A percentile compares a stretch with the other conserved stretches of the same genome.
Conservation (phyloP, 2,888 invertebrate species). For the Stenchaetothrips biformis region DNA sequence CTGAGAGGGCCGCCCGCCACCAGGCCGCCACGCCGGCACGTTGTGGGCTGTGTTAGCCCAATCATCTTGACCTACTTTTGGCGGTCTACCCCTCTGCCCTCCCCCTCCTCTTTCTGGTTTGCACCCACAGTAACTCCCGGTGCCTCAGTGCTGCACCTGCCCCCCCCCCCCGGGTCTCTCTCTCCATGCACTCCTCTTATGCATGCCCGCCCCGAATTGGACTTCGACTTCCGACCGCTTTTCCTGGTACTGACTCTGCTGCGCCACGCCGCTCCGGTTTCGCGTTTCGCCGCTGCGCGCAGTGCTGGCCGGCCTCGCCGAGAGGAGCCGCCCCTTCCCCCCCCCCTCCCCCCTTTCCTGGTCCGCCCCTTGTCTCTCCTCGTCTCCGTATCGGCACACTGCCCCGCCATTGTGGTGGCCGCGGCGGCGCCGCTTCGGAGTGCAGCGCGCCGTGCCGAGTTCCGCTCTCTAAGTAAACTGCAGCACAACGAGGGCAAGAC, state of each 20-base stretch:
- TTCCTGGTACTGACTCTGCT: neutral
- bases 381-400: no score
- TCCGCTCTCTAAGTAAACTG: no score
- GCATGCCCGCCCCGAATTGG: no score
- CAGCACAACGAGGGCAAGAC: no score
- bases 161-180: neutral
- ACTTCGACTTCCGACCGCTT: neutral
- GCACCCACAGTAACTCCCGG: neutral
- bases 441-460: no score
- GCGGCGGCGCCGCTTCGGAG: no score
- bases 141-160: neutral
- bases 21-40: neutral
- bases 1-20: neutral
- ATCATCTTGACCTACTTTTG: constrained; percentile 25
- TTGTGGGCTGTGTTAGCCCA: constrained; percentile 3
- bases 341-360: neutral
- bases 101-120: neutral
- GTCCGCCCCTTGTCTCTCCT: neutral
- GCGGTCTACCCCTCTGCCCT: neutral
- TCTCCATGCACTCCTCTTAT: no score
- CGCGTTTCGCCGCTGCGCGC: neutral
- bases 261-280: neutral
- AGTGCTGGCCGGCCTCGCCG: neutral
- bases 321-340: neutral
- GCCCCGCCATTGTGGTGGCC: no score